Conservation (phyloP, 2,113 vertebrate genomes). For the Protomyctophum bolini region DNA sequence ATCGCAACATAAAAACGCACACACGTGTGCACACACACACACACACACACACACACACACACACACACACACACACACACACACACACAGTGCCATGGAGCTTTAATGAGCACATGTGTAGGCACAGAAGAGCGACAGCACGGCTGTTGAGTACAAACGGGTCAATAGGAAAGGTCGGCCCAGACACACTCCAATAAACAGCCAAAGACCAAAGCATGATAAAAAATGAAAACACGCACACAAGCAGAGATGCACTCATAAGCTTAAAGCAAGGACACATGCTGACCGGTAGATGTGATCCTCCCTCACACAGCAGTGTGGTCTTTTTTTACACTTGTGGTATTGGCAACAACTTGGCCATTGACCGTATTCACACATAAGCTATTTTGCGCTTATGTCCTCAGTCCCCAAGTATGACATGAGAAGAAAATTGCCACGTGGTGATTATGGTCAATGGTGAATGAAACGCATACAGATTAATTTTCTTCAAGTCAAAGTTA, state of each 20-base stretch:
- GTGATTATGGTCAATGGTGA: too few relatives aligned
- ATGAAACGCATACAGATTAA: too few relatives aligned
- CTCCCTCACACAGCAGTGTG: slow-evolving; percentile 5
- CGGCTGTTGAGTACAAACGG: slow-evolving; percentile 60
- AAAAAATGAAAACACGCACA: slow-evolving; percentile 6
- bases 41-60: background rate
- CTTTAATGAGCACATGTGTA: slow-evolving; percentile 47
- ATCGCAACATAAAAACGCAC: background rate
- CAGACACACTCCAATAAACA: slow-evolving; percentile 23
- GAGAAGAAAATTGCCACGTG: too few relatives aligned
- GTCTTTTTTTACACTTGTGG: too few relatives aligned
- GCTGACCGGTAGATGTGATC: slow-evolving; percentile 16
- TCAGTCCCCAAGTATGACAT: too few relatives aligned
- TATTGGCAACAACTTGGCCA: too few relatives aligned
- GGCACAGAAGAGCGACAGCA: slow-evolving; percentile 48
- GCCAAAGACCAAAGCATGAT: slow-evolving; percentile 39
- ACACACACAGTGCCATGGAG: slow-evolving; percentile 38
- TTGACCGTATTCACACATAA: too few relatives aligned
- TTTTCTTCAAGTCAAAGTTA: too few relatives aligned
- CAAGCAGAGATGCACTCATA: slow-evolving; percentile 1
- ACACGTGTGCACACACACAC: background rate
- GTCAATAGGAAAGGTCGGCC: slow-evolving; percentile 49
- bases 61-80: slow-evolving; percentile 28
- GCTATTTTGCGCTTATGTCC: too few relatives aligned
- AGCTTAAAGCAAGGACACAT: slow-evolving; percentile 32